Base-by-base conservation (phyloP, 2,113 vertebrate species). In the Phoenicopterus ruber region DNA sequence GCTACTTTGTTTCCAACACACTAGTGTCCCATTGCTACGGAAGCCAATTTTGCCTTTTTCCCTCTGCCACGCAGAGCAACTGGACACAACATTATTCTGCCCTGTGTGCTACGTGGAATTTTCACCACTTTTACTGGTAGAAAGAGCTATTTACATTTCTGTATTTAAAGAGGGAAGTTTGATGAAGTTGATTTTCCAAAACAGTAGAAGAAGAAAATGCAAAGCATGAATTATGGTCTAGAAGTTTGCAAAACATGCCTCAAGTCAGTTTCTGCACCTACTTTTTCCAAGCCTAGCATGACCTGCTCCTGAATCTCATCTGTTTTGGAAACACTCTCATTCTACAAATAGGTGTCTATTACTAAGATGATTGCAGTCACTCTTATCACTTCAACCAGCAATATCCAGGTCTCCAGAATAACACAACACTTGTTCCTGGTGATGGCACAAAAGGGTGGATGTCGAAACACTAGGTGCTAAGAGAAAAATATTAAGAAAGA, bases 11-110 rank as follows among this genome's bases (percentile, higher is more conserved):
- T 79, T 40, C 79, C 83, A 62, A 47, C 28, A 73, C 36, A 78
- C 22, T 3, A 15, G 13, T 13, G 46, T 49, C 44, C 38, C 58
- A 71, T 24, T 42, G n/a, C 55, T 54, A 36, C 11, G 13, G 40
- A 49, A 61, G 17, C 21, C 19, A 24, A 7, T 20, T 72, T 36
- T 61, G n/a, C 36, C 36, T 83, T 63, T 32, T 50, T 4, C 13
- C 12, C 16, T 32, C 20, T n/a, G 24, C 29, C 6, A 1, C 0
- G 1, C 32, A 38, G 25, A 88, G 32, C n/a, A 44, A 40, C 13
- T 1, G 0, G 20, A 44, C 17, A 65, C 10, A 67, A 38, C 24
- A 7, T 24, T 44, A 21, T 74, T 20, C 38, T 50, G 36, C n/a
- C 25, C 49, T 19, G 6, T 6, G 14, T 44, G 31, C 52, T 61